Percentiles rank a stretch among this genome's conserved stretches.
Conservation (phyloP, 1,140 invertebrate genomes). For the Drosophila bipectinata region DNA sequence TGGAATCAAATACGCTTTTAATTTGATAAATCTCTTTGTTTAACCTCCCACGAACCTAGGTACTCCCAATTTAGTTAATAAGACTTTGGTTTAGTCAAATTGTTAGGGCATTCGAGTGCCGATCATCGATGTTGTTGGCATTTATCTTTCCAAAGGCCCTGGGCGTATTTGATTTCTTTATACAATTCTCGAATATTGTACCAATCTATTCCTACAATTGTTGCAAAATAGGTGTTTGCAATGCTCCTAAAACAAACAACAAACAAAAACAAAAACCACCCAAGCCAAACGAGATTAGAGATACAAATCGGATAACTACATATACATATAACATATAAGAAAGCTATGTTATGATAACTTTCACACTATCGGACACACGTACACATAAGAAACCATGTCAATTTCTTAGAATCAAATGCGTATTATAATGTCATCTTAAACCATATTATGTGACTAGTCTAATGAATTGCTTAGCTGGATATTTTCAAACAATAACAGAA, state of each 20-base stretch:
- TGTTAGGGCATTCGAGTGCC: constrained; percentile 62
- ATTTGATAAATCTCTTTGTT: constrained; percentile 57
- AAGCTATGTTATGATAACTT: constrained; percentile 1
- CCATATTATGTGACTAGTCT: constrained; percentile 81
- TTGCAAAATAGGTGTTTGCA: constrained; percentile 50
- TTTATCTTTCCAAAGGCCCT: constrained; percentile 54
- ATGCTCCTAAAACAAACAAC: constrained; percentile 32
- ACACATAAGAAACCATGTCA: constrained; percentile 59
- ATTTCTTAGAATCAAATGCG: constrained; percentile 80
- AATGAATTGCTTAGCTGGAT: constrained; percentile 72
- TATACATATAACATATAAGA: neutral
- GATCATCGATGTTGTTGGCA: constrained; percentile 59
- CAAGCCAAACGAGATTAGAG: constrained; percentile 37
- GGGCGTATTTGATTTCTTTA: constrained; percentile 75
- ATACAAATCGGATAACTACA: constrained; percentile 20
- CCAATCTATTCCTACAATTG: constrained; percentile 13
- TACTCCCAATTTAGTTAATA: constrained; percentile 48
- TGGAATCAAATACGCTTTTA: constrained; percentile 77
- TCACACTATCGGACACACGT: constrained; percentile 33
- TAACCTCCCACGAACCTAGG: constrained; percentile 1
- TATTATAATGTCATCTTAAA: constrained; percentile 73
- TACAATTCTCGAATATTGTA: constrained; percentile 59
- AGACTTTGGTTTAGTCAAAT: constrained; percentile 57
- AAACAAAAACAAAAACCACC: constrained; percentile 5
- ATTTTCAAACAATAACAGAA: constrained; percentile 51